These are phyloP conservation scores for Drosophila mulleri DNA, from an alignment of 2,888 invertebrate genomes.

Conservation along the genomic window DNA sequence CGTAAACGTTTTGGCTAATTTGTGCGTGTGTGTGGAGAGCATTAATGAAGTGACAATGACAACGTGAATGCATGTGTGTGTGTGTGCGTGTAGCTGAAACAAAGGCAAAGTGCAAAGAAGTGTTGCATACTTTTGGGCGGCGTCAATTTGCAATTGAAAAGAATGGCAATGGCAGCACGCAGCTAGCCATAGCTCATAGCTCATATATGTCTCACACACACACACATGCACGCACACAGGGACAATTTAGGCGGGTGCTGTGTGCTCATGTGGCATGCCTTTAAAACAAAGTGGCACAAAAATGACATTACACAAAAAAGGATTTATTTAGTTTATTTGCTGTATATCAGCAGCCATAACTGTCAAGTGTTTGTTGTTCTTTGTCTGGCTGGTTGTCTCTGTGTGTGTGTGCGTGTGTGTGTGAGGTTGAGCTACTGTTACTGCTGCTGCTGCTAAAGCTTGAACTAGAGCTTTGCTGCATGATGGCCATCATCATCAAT, in stretches of 20 bases:
- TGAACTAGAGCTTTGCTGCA: conserved; percentile 43
- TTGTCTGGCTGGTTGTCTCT: conserved; percentile 19
- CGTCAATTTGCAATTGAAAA: conserved; percentile 59
- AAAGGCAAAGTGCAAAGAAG: conserved; percentile 29
- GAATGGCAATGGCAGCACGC: conserved; percentile 34
- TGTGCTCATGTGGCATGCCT: conserved; percentile 16
- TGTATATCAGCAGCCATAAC: conserved; percentile 79
- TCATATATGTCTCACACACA: conserved; percentile 27
- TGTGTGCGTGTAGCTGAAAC: conserved; percentile 2
- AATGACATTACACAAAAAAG: conserved; percentile 71
- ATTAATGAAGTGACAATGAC: conserved; percentile 67
- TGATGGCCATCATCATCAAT: conserved; percentile 76
- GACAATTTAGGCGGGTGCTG: conserved; percentile 3
- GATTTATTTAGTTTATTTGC: conserved; percentile 80
- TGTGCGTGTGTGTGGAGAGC: conserved; percentile 31
- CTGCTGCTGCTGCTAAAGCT: conserved; percentile 23
- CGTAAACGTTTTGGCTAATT: conserved; percentile 53
- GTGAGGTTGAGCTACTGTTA: conserved; percentile 17
- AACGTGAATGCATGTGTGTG: conserved; percentile 4
- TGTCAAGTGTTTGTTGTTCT: conserved; percentile 66
- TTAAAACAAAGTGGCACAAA: conserved; percentile 59
- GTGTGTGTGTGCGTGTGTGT: conserved; percentile 18
- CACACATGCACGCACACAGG: conserved; percentile 1
- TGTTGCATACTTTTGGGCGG: conserved; percentile 44
- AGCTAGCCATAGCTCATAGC: conserved; percentile 36